Base-by-base conservation (phyloP, 37 sponge, comb jelly and placozoan species). In the Amphimedon queenslandica region DNA sequence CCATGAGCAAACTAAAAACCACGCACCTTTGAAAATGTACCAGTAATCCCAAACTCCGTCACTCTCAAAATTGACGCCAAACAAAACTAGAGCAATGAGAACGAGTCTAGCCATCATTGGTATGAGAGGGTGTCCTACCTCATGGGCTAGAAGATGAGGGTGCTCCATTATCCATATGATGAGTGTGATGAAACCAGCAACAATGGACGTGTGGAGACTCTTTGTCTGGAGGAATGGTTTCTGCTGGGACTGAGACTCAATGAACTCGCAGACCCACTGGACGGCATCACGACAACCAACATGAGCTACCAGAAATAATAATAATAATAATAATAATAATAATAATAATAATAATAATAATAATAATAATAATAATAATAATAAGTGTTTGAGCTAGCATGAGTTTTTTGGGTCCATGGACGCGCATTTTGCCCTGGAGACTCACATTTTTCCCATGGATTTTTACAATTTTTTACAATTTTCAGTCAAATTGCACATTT, bases 41-140 rank as follows among this genome's bases (percentile, higher is more conserved):
- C 96, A 37, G 92, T 80, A 32, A 95, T 67, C 0, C 96, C 92
- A 20, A 92, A 73, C 55, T 95, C 96, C 21, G 84, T 65, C 39
- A 91, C 93, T 20, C 66, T 63, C 77, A 95, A 57, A 27, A 95
- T 67, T 36, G 40, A 28, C 0, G 55, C 25, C 66, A 94, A 43
- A 64, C 55, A 47, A 1, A 69, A 70, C 95, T 94, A 67, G 2
- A 51, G 24, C n/a, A n/a, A 10, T 57, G 10, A 38, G 20, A 35
- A 73, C 4, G 38, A 16, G 10, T 31, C 24, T 28, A 6, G 2
- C 24, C 18, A 35, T 40, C 10, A 38, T 55, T 1, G 39, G 28
- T 25, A 66, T 30, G 37, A 57, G 47, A 18, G 27, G 57, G 71
- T 0, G 36, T 43, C 39, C 4, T 33, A 88, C 87, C 87, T 93